Conservation (phyloP, 2,888 invertebrate genomes). For the Coelinius sp. region DNA sequence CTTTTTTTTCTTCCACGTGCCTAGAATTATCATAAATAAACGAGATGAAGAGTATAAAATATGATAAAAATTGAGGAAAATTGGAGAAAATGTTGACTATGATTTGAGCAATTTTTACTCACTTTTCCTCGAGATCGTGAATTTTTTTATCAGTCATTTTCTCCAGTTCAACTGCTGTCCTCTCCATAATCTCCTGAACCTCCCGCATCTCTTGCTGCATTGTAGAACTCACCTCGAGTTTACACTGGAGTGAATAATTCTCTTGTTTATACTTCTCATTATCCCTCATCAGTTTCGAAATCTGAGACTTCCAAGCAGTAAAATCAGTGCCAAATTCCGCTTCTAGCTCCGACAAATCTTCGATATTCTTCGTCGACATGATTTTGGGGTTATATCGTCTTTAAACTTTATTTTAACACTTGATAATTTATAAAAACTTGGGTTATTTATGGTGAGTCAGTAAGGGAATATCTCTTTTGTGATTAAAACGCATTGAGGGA, state of each 20-base stretch:
- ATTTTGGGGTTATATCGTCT: conserved; percentile 43
- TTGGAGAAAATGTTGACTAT: neutral
- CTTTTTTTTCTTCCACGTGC: conserved; percentile 26
- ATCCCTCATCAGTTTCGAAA: conserved; percentile 40
- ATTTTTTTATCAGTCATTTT: conserved; percentile 36
- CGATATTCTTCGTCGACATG: conserved; percentile 34
- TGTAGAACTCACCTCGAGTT: conserved; percentile 45
- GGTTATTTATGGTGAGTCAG: neutral
- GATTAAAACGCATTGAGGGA: neutral
- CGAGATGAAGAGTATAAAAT: too few relatives aligned
- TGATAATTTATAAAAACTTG: neutral
- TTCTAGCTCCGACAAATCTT: conserved; percentile 19
- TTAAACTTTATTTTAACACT: neutral
- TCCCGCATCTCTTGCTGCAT: conserved; percentile 53
- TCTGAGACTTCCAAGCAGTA: conserved; percentile 30
- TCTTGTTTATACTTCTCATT: conserved; percentile 55
- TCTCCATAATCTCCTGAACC: conserved; percentile 48
- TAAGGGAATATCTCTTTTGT: neutral
- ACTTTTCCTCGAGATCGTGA: conserved; percentile 46
- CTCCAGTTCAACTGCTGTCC: conserved; percentile 30
- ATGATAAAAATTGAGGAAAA: too few relatives aligned
- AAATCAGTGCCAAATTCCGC: conserved; percentile 29
- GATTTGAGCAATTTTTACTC: conserved; percentile 2
- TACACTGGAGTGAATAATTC: conserved; percentile 50
- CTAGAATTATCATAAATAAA: conserved; percentile 30